phyloP scores from a whole-genome alignment of 2,113 vertebrate genomes.

The Psilopogon haemacephalus region DNA sequence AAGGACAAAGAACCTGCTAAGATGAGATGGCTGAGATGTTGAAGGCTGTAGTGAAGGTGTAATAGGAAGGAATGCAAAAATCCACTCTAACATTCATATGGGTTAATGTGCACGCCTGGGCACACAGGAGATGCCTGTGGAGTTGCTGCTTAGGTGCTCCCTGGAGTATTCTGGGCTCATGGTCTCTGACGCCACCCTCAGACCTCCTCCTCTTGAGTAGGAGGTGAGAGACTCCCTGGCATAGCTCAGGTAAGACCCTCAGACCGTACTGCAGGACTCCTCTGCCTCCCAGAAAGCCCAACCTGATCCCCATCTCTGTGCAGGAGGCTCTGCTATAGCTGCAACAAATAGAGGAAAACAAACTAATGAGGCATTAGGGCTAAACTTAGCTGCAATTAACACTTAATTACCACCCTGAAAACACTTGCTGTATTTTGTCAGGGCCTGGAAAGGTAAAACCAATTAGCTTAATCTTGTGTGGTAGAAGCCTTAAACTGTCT shows the following conservation, averaged over 20 bases:
- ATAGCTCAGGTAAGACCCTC: neutral
- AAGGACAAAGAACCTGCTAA: neutral
- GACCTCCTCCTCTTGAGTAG: neutral
- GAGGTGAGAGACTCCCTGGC: neutral
- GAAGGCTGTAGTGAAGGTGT: neutral
- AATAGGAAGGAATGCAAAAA: neutral
- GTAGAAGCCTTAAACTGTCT: constrained; percentile 19
- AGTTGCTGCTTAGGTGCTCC: neutral
- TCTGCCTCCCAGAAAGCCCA: neutral
- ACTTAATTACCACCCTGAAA: constrained; percentile 64
- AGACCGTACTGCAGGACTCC: neutral
- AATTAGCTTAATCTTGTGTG: constrained; percentile 53
- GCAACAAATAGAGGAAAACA: constrained; percentile 62
- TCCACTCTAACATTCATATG: neutral
- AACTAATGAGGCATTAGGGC: constrained; percentile 69
- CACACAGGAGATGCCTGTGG: neutral
- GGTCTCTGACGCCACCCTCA: neutral
- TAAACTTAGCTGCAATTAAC: constrained; percentile 71
- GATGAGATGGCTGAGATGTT: neutral
- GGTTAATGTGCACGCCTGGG: neutral
- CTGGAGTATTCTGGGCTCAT: too few species aligned
- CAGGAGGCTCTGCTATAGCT: constrained; percentile 19
- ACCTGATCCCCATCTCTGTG: neutral
- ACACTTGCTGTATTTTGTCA: constrained; percentile 55
- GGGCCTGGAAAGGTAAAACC: constrained; percentile 39